Evolutionary conservation across 1,140 invertebrate species (phyloP), one percentile per base, ranked within the genome.

Genomic region (Sinonovacula constricta): DNA sequence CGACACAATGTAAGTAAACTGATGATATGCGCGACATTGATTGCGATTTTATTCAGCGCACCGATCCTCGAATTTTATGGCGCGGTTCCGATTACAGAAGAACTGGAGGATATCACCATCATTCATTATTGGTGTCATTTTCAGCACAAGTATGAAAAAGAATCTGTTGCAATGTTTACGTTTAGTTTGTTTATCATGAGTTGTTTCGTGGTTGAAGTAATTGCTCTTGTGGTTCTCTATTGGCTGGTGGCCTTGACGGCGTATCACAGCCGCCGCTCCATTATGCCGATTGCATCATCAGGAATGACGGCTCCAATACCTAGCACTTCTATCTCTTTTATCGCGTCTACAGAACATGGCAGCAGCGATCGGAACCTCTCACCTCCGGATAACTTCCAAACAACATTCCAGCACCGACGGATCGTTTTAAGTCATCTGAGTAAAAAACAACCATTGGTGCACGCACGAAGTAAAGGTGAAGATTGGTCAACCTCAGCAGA

Each of bases 21-120:
- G n/a, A 49, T 77, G 10, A 22, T 49, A 18, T 18, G 30, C n/a
- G 51, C 60, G 15, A 26, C 67, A n/a, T 34, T 54, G 14, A 56
- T 81, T 18, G 30, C 63, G 0, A 28, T 66, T 3, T 15, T 71
- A 1, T 24, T 3, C 1, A 81, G 80, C 36, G n/a, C 77, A 2
- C 80, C 80, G 10, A 2, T 81, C 1, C 57, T 81, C 1, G 72
- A 81, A 59, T 81, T 81, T 36, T 81, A 77, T 28, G 80, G 80
- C 10, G 59, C 69, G 26, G 28, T 34, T 26, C 59, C 65, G 18
- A 36, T 24, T 24, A 56, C 60, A 24, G 3, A 69, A 3, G 10
- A 10, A 3, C 24, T 5, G 3, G 1, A 15, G 22, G 34, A 70
- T 26, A 56, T 18, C 2, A 69, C 1, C 0, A 33, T 70, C n/a